Percentiles rank a stretch among this genome's conserved stretches.
These are phyloP conservation scores for Turritopsis rubra DNA, from an alignment of 30 jellyfish, hydroid and myxozoan genomes.

Conservation along the genomic window DNA sequence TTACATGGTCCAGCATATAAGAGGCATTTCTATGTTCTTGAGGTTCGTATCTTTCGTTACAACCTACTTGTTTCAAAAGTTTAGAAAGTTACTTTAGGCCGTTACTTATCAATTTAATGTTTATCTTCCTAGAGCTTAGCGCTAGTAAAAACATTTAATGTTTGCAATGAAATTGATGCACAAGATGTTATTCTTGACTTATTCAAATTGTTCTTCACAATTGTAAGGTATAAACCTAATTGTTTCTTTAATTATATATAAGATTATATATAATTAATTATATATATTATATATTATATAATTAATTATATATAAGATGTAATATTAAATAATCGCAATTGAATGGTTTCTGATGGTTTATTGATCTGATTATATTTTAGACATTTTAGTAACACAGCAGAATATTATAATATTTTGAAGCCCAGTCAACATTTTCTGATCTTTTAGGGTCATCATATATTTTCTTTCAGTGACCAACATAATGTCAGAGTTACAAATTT, in stretches of 20 bases:
- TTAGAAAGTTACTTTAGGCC: background rate
- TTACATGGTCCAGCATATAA: conserved; percentile 56
- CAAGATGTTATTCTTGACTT: conserved; percentile 52
- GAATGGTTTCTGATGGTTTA: no score
- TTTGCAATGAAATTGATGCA: conserved; percentile 80
- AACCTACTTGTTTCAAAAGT: background rate
- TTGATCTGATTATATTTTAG: no score
- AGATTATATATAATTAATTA: no score
- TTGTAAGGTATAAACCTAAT: conserved; percentile 48
- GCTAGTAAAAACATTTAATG: conserved; percentile 73
- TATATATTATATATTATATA: no score
- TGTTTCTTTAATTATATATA: no score
- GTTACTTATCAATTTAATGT: background rate
- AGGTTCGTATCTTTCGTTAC: conserved; percentile 29
- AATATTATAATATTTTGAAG: no score
- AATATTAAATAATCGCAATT: no score
- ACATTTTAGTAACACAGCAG: no score
- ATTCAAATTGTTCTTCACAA: conserved; percentile 53
- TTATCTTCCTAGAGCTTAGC: conserved; percentile 51
- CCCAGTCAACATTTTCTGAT: no score
- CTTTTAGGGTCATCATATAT: no score
- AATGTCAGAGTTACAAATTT: conserved; percentile 53
- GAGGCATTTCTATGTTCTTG: conserved; percentile 64
- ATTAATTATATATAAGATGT: no score
- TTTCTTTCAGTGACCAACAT: conserved; percentile 59